Evolutionary conservation across 1,140 invertebrate genomes (phyloP), one percentile per base, ranked within the genome.

Genomic region (Teleopsis dalmanni): DNA sequence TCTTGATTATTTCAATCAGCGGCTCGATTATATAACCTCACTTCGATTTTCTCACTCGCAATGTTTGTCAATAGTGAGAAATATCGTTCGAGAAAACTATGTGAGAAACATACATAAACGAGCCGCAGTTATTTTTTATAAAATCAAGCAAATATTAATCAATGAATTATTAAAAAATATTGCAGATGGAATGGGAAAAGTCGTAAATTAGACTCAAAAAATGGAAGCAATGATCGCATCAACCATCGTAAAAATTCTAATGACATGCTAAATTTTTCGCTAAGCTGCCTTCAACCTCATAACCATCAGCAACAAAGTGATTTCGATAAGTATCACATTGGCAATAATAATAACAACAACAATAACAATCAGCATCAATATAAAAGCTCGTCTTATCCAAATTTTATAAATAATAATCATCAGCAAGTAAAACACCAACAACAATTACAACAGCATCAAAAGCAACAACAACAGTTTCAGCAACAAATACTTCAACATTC

Each of bases 321-420:
- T 8, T 46, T 40, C 27, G 42, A 49, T 23, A 49, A 49, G 23
- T 42, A 43, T 35, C 26, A 35, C 27, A 38, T 57, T 36, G 47
- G 46, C 38, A 63, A 56, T 42, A 59, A 65, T 18, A 57, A 50
- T 19, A 60, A 55, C 22, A 41, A 48, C 13, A 53, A 53, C 13
- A 59, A 56, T 25, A 48, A 47, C 43, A 59, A 56, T 43, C 53
- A 52, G 47, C 56, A 56, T 19, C 65, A 68, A 38, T 68, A 68
- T 57, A 76, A 76, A 57, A 75, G 73, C 23, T 68, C 74, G 53
- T 76, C 75, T 5, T 77, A 75, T 60, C 75, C 76, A 33, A 69
- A 56, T 42, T 68, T 67, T 27, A 57, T 63, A 36, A 60, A 54
- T 26, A 62, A 58, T 55, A 57, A 56, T 25, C 50, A 57, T 16